phyloP scores from a whole-genome alignment of 2,888 invertebrate genomes.

The Exephanes ischioxanthus region DNA sequence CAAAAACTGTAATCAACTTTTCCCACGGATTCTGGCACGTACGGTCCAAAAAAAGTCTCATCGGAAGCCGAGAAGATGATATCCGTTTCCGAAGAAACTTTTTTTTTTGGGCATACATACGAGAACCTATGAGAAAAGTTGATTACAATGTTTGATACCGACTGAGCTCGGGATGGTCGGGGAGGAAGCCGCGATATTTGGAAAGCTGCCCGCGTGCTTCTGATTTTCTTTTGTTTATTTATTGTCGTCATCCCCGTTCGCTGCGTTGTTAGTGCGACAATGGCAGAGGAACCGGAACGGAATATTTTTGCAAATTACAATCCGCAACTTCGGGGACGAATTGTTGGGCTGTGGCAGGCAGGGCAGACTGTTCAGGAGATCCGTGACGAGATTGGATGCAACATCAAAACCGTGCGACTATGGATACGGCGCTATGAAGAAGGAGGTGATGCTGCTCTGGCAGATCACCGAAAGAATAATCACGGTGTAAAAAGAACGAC shows the following conservation, averaged over 20 bases:
- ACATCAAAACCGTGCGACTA: background rate
- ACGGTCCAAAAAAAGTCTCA: too few species aligned
- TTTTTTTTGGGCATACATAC: too few species aligned
- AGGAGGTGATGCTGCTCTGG: background rate
- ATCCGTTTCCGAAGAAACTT: too few species aligned
- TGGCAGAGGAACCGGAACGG: background rate
- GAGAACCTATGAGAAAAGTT: too few species aligned
- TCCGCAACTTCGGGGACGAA: constrained; percentile 3
- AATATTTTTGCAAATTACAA: constrained; percentile 2
- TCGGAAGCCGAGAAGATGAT: too few species aligned
- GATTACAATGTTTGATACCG: too few species aligned
- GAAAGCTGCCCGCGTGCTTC: too few species aligned
- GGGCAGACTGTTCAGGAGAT: background rate
- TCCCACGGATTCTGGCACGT: too few species aligned
- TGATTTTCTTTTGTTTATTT: background rate
- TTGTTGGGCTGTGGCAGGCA: constrained; percentile 10
- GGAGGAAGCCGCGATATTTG: too few species aligned
- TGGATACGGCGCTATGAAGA: background rate
- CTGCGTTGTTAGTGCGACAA: background rate
- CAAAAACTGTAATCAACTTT: too few species aligned
- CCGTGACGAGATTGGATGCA: background rate
- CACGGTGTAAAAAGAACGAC: background rate
- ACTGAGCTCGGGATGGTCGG: too few species aligned
- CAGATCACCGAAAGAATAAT: constrained; percentile 2
- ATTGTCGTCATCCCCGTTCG: background rate